Percentiles rank a stretch among this genome's conserved stretches.
phyloP scores from a whole-genome alignment of 2,797 vertebrate species.

The Prionace glauca region DNA sequence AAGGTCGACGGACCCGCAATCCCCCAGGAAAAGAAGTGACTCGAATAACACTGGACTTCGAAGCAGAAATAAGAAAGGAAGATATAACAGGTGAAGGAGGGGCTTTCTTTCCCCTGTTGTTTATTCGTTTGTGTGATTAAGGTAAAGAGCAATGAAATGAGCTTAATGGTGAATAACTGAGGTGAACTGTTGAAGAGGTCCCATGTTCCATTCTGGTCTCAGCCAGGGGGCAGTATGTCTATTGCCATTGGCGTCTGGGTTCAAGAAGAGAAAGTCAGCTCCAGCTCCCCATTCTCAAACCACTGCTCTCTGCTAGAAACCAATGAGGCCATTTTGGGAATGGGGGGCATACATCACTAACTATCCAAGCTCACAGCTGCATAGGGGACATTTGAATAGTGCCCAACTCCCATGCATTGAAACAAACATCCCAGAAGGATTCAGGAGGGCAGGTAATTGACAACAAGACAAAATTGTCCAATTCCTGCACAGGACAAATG shows the following conservation, averaged over 20 bases:
- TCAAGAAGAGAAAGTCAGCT: not conserved
- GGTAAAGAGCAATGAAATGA: not conserved
- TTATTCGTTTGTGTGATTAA: not conserved
- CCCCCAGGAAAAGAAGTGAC: constrained; percentile 81
- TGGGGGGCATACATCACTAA: no score
- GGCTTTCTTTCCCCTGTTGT: not conserved
- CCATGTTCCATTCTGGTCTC: not conserved
- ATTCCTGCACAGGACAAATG: not conserved
- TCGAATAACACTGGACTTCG: constrained; percentile 87
- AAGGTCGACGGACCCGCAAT: constrained; percentile 81
- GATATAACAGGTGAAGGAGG: constrained; percentile 77
- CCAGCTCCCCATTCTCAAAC: not conserved
- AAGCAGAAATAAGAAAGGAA: constrained; percentile 84
- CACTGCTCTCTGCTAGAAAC: not conserved
- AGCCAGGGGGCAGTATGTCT: not conserved
- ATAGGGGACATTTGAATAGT: not conserved
- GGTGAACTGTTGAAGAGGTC: not conserved
- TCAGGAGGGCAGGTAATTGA: not conserved
- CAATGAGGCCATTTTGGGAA: not conserved
- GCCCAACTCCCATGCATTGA: not conserved
- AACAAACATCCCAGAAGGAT: not conserved
- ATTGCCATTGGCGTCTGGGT: not conserved
- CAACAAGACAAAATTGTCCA: not conserved
- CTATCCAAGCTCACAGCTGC: not conserved
- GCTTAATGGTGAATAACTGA: not conserved